These are phyloP conservation scores for Abramis brama DNA, from an alignment of 2,113 vertebrate genomes.

Conservation along the genomic window DNA sequence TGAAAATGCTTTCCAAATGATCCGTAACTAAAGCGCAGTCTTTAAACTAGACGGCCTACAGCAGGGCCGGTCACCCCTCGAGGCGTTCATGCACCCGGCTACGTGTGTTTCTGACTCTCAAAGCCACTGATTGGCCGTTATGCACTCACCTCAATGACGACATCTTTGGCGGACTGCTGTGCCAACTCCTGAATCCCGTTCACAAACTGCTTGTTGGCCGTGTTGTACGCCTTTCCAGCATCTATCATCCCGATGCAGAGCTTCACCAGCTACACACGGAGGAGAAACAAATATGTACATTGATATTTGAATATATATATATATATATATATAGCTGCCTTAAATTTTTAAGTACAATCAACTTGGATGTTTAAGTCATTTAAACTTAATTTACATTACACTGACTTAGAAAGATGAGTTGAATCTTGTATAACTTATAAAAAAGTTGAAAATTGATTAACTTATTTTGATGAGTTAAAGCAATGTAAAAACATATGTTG, in stretches of 20 bases:
- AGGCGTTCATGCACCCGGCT: too few relatives aligned
- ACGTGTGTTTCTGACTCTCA: neutral
- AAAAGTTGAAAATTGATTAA: too few relatives aligned
- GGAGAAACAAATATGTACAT: neutral
- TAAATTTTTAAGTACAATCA: too few relatives aligned
- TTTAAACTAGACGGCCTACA: neutral
- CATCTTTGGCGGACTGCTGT: conserved; percentile 91
- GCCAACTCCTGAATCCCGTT: conserved; percentile 93
- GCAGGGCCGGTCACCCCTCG: too few relatives aligned
- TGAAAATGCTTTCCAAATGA: neutral
- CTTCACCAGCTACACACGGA: conserved; percentile 87
- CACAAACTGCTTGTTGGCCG: conserved; percentile 97
- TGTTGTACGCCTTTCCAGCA: conserved; percentile 94
- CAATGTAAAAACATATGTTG: too few relatives aligned
- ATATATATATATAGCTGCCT: too few relatives aligned
- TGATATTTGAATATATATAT: neutral
- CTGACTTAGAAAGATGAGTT: too few relatives aligned
- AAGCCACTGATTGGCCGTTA: neutral
- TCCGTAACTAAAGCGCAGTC: neutral
- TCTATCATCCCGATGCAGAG: conserved; percentile 98
- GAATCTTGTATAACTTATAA: too few relatives aligned
- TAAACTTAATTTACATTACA: too few relatives aligned
- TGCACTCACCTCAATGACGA: conserved; percentile 87
- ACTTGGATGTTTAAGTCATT: too few relatives aligned
- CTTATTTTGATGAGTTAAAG: too few relatives aligned